These are phyloP conservation scores for Xyliphius kryptos DNA, from an alignment of 2,113 vertebrate genomes.

Conservation along the genomic window DNA sequence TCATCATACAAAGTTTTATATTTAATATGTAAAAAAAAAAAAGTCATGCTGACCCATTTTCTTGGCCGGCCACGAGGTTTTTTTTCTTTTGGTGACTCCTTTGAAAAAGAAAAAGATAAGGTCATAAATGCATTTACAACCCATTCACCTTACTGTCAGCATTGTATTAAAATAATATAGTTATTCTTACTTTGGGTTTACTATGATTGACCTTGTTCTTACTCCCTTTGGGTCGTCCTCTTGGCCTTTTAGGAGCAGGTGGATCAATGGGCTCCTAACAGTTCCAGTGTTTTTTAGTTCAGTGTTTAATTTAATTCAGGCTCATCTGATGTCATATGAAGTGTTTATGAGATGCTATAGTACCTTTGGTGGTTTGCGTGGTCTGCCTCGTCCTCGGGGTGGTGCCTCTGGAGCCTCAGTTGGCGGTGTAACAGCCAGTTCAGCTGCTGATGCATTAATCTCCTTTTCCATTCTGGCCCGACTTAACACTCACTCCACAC, in stretches of 20 bases:
- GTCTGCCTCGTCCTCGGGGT: constrained; percentile 65
- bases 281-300: constrained; percentile 6
- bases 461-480: constrained; percentile 54
- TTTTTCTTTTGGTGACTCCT: constrained; percentile 87
- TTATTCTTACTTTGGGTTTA: constrained; percentile 57
- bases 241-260: constrained; percentile 66
- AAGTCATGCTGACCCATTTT: constrained; percentile 87
- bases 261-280: constrained; percentile 66
- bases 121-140: not conserved
- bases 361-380: constrained; percentile 68
- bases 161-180: not conserved
- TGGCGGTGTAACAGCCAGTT: constrained; percentile 51
- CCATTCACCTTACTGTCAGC: not conserved
- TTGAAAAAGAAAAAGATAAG: constrained; percentile 65
- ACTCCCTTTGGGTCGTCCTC: constrained; percentile 71
- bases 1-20: too few species aligned
- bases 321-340: too few species aligned
- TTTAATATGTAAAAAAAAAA: too few species aligned
- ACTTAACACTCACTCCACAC: constrained; percentile 48
- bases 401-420: constrained; percentile 51
- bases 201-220: constrained; percentile 65
- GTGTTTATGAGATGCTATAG: not conserved
- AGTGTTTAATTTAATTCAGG: too few species aligned
- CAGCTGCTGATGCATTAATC: constrained; percentile 59
- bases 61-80: constrained; percentile 93